These are phyloP conservation scores for Chrysogorgia sp. DNA, from an alignment of 92 coral and sea anemone genomes.

Conservation along the genomic window DNA sequence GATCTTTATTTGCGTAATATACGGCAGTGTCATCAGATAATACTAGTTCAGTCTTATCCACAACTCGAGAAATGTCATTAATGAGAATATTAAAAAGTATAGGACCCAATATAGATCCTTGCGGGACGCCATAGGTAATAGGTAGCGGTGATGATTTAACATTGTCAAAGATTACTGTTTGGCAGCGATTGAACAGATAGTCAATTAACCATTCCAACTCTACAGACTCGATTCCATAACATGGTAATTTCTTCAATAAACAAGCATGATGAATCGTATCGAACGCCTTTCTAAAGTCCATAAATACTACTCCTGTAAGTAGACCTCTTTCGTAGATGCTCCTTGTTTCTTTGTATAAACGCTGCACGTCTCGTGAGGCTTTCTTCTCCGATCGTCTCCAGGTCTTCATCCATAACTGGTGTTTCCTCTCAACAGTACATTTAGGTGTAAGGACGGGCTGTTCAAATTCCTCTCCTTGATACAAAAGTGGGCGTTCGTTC, in stretches of 20 bases:
- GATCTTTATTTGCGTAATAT: not conserved
- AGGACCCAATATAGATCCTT: constrained; percentile 19
- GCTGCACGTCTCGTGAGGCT: too few relatives aligned
- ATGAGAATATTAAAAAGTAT: constrained; percentile 18
- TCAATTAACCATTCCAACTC: constrained; percentile 10
- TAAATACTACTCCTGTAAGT: constrained; percentile 19
- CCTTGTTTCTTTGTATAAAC: not conserved
- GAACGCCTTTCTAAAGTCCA: constrained; percentile 20
- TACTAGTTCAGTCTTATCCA: too few relatives aligned
- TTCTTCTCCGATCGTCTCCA: too few relatives aligned
- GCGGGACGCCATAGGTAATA: constrained; percentile 6
- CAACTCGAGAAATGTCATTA: constrained; percentile 2
- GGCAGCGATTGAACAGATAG: constrained; percentile 14
- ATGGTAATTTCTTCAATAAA: constrained; percentile 7
- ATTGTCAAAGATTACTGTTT: not conserved
- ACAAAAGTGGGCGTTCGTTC: too few relatives aligned
- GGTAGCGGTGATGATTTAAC: constrained; percentile 11
- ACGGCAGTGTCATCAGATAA: too few relatives aligned
- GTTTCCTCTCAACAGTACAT: too few relatives aligned
- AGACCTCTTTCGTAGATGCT: constrained; percentile 1
- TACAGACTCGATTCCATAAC: constrained; percentile 10
- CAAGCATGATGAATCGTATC: constrained; percentile 25
- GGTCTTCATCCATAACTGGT: too few relatives aligned
- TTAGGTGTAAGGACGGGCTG: too few relatives aligned
- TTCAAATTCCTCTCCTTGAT: too few relatives aligned